Percentiles rank a stretch among this genome's conserved stretches.
Evolutionary conservation across 2,888 invertebrate species (phyloP).

Genomic region (Dendrolimus pini): DNA sequence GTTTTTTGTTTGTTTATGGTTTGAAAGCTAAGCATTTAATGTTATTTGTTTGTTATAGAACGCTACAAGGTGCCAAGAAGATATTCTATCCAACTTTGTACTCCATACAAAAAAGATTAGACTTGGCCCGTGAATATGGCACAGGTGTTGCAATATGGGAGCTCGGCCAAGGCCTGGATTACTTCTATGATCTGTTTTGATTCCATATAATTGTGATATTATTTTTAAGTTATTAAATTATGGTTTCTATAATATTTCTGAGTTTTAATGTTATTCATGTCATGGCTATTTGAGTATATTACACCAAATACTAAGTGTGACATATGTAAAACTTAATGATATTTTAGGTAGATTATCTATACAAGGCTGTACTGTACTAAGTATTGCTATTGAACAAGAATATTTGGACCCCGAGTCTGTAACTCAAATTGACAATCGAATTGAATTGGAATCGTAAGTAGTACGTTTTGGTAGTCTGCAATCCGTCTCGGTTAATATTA

Average conservation of each 20-base stretch:
- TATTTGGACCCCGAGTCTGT: too few relatives aligned
- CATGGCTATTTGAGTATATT: not conserved
- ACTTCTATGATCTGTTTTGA: conserved; percentile 88
- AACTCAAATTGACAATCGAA: too few relatives aligned
- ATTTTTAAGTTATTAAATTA: conserved; percentile 46
- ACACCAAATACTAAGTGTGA: too few relatives aligned
- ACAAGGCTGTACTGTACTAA: too few relatives aligned
- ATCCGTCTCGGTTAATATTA: too few relatives aligned
- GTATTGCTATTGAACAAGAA: too few relatives aligned
- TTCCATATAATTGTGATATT: conserved; percentile 46
- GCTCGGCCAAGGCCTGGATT: conserved; percentile 95
- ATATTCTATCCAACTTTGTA: conserved; percentile 94
- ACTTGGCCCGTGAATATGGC: conserved; percentile 86
- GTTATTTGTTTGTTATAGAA: conserved; percentile 60
- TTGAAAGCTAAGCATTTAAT: conserved; percentile 1
- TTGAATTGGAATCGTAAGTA: too few relatives aligned
- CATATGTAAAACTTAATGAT: too few relatives aligned
- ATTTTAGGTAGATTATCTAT: too few relatives aligned
- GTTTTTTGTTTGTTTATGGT: conserved; percentile 4
- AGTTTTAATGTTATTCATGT: conserved; percentile 5
- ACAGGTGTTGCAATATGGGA: conserved; percentile 96
- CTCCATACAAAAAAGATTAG: conserved; percentile 87
- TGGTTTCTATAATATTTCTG: conserved; percentile 17
- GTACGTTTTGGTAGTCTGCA: too few relatives aligned
- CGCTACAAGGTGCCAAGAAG: conserved; percentile 81